Evolutionary conservation across 2,888 invertebrate species (phyloP), one percentile per base, ranked within the genome.

Genomic region (Leptogaster cylindrica): DNA sequence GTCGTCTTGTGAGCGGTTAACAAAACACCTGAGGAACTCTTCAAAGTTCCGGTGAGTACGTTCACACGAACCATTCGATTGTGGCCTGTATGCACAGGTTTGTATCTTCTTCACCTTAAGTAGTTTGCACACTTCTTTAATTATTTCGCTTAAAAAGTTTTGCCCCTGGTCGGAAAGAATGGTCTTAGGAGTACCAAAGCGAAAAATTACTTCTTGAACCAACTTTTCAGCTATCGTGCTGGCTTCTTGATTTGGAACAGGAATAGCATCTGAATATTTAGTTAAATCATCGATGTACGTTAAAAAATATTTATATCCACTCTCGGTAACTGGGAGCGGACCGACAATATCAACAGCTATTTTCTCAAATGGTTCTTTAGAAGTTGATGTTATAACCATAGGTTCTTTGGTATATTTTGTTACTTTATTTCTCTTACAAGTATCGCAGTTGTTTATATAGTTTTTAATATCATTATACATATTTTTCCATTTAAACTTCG

Each of bases 1-100:
- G 65, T 78, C 72, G 3, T 66, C 67, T 70, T 74, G 73, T 8
- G 74, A 64, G 23, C 65, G 4, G 10, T 72, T 72, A 3, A 76
- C 74, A 65, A 72, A 77, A 65, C 75, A 74, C 7, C 52, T 1
- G 2, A 66, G 12, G 10, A 50, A 61, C 4, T 36, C 52, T 6
- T 2, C 28, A 12, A 23, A 50, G 14, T 23, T 36, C 14, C 52
- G 14, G 16, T 67, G 58, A 7, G 20, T 28, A 3, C 67, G 46
- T 10, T 67, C 67, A 5, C 58, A 31, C 0, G 61, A 31, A 3
- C 67, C 61, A 7, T 44, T 55, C 5, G 28, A 28, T 20, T 66
- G 55, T 1, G 52, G 55, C 14, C 50, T 31, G 16, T 67, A 67
- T 0, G 67, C 58, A 6, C 20, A 33, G 7, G 61, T 58, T 41